Conservation (phyloP, 2,797 vertebrate species). For the Tapera naevia region DNA sequence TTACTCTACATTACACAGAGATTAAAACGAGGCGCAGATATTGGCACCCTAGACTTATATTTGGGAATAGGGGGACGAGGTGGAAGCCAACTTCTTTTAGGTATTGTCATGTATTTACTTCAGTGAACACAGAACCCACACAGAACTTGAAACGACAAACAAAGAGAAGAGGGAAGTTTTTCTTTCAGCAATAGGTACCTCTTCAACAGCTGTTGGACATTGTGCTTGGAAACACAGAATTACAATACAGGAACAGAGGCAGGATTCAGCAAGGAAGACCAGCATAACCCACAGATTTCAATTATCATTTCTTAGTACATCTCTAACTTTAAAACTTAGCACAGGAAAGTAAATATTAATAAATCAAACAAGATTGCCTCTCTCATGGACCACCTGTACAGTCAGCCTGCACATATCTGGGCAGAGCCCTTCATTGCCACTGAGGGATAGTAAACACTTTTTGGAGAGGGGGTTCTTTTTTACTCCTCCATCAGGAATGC, state of each 20-base stretch:
- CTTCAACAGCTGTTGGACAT: background rate
- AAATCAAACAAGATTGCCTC: background rate
- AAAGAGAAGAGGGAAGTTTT: background rate
- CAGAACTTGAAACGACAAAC: background rate
- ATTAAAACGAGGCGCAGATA: background rate
- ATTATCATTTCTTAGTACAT: accelerated
- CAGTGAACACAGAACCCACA: background rate
- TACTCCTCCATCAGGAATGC: background rate
- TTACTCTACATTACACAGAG: background rate
- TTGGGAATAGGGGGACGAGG: background rate
- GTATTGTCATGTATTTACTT: background rate
- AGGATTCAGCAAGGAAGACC: background rate
- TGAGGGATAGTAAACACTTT: accelerated
- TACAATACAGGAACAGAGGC: background rate
- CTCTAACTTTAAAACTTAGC: background rate
- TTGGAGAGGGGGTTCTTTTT: background rate
- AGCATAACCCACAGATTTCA: background rate
- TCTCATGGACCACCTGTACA: background rate
- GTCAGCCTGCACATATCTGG: background rate
- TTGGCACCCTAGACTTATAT: background rate
- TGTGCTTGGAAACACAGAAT: background rate
- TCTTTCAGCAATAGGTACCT: background rate
- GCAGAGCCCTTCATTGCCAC: background rate
- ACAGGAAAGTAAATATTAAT: background rate
- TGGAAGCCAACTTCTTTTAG: background rate